Conservation (phyloP, 1,140 invertebrate genomes). For the Drosophila burlai region DNA sequence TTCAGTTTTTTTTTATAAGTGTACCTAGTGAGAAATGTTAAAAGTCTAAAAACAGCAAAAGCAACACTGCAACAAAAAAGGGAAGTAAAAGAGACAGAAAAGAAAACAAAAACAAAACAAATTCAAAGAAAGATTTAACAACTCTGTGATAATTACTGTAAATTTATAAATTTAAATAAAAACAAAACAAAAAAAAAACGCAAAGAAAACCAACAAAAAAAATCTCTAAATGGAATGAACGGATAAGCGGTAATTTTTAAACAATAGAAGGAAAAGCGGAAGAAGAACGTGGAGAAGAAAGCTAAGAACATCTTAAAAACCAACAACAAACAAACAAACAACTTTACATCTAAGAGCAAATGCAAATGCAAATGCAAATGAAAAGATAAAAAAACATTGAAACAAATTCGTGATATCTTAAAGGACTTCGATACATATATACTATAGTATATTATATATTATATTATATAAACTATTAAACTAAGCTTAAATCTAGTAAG, state of each 20-base stretch:
- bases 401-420: slow-evolving; percentile 86
- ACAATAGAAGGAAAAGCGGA: slow-evolving; percentile 56
- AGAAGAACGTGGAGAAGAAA: slow-evolving; percentile 21
- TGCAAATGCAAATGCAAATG: slow-evolving; percentile 83
- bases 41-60: slow-evolving; percentile 78
- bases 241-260: slow-evolving; percentile 72
- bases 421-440: slow-evolving; percentile 85
- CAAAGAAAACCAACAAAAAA: slow-evolving; percentile 54
- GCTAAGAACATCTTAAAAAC: slow-evolving; percentile 62
- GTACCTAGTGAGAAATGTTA: slow-evolving; percentile 84
- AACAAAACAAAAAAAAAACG: slow-evolving; percentile 37
- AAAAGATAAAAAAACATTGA: slow-evolving; percentile 85
- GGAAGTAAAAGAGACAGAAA: slow-evolving; percentile 67
- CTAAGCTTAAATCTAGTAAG: slow-evolving; percentile 77
- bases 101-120: slow-evolving; percentile 73
- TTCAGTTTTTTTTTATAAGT: slow-evolving; percentile 79
- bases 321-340: slow-evolving; percentile 54
- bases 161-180: slow-evolving; percentile 85
- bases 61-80: slow-evolving; percentile 77
- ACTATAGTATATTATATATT: slow-evolving; percentile 85
- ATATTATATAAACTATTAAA: slow-evolving; percentile 75
- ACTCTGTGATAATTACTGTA: slow-evolving; percentile 85
- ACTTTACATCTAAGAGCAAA: slow-evolving; percentile 83
- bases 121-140: slow-evolving; percentile 85
- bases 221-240: slow-evolving; percentile 72